Evolutionary conservation across 2,888 invertebrate genomes (phyloP), one percentile per base, ranked within the genome.

Genomic region (Stegana nigrithorax): DNA sequence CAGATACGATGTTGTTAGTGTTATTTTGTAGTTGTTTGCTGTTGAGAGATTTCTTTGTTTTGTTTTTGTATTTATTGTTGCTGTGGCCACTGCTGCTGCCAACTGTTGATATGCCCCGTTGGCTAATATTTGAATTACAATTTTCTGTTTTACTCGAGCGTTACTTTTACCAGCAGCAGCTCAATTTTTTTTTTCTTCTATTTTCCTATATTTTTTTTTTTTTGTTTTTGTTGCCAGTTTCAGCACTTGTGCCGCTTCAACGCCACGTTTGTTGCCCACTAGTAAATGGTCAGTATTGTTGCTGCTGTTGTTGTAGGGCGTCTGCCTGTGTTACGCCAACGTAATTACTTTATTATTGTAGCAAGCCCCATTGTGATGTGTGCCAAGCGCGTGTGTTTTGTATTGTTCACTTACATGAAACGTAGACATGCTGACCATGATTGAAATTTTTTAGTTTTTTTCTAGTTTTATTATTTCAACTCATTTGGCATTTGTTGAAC

Each of bases 81-180:
- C n/a, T n/a, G n/a, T 17, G 47, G 23, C 23, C 12, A 12, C 12
- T 47, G 25, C 8, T 56, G 55, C 73, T 67, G 67, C 76, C 75
- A 76, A 76, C 76, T 80, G 76, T 76, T 76, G 80, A 76, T 76
- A 80, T 80, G 80, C 78, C 65, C 75, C 65, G 80, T 67, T 80
- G 74, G 65, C 69, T 68, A 70, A 75, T 73, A 78, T 75, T 79
- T 76, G 80, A 74, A 75, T 75, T 78, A 66, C 73, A 78, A 70
- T 75, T 73, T 72, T 67, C 67, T 69, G 69, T 70, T 75, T 78
- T 73, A 75, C 76, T 78, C 75, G 67, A 79, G 74, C 75, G 75
- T 75, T 68, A 73, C 80, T 63, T 47, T 42, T 26, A 39, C 23
- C 36, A 39, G 14, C n/a, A 23, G n/a, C 39, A 45, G 29, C 19